phyloP scores from a whole-genome alignment of 2,797 vertebrate species.

The Urocyon cinereoargenteus region DNA sequence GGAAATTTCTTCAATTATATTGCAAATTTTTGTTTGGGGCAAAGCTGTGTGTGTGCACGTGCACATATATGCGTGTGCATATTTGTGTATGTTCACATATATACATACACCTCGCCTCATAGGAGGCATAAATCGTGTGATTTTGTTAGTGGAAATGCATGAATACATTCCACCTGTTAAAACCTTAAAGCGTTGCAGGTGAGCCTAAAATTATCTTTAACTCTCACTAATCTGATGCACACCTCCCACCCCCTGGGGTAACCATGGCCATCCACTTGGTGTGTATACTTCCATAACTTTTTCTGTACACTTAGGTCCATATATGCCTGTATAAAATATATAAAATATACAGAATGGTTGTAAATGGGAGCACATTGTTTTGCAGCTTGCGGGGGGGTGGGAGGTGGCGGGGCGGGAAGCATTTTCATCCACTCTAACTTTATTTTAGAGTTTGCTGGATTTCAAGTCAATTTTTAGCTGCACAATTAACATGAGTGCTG shows the following conservation, averaged over 20 bases:
- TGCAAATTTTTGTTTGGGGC: not conserved
- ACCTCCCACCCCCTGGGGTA: not conserved
- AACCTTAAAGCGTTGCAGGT: not conserved
- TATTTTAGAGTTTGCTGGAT: not conserved
- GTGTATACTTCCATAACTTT: not conserved
- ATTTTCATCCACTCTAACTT: slow-evolving; percentile 17
- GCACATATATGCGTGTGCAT: not conserved
- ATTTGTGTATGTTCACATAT: not conserved
- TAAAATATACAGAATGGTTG: not conserved
- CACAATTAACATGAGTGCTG: not conserved
- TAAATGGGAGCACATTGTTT: not conserved
- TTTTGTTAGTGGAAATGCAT: slow-evolving; percentile 16
- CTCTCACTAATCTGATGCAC: not conserved
- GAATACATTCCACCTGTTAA: not conserved
- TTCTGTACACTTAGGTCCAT: not conserved
- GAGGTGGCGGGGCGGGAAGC: not conserved
- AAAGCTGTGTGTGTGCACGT: not conserved
- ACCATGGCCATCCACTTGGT: not conserved
- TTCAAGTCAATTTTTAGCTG: slow-evolving; percentile 13
- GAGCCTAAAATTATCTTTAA: slow-evolving; percentile 2
- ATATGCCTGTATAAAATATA: not conserved
- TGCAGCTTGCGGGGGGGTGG: not conserved
- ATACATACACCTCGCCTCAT: not conserved
- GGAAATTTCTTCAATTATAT: not conserved
- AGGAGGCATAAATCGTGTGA: not conserved